These are phyloP conservation scores for Sorex araneus DNA, from an alignment of 2,113 vertebrate genomes.

Conservation along the genomic window DNA sequence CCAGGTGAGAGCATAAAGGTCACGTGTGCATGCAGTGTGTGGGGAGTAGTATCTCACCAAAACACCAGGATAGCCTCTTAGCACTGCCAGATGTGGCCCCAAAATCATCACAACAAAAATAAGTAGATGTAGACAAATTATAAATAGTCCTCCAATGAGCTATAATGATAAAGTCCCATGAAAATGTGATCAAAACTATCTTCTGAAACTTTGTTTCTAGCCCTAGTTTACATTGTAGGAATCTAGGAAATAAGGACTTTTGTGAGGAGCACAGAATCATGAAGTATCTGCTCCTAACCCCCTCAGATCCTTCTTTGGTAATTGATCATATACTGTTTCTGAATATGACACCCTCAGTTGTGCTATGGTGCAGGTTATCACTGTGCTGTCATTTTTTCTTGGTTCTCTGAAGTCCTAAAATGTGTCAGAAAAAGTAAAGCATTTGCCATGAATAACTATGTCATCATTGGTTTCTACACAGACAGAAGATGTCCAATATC, in stretches of 20 bases:
- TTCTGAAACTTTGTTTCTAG: conserved; percentile 40
- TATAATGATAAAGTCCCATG: conserved; percentile 28
- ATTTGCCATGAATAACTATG: not conserved
- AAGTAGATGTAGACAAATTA: not conserved
- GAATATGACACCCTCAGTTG: not conserved
- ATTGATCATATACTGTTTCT: not conserved
- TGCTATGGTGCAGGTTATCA: not conserved
- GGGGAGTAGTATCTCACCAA: no score
- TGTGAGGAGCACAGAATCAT: conserved; percentile 12
- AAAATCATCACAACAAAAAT: no score
- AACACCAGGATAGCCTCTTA: no score
- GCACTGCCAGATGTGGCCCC: no score
- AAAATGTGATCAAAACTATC: not conserved
- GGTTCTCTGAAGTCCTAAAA: not conserved
- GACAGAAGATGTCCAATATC: not conserved
- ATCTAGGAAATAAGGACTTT: conserved; percentile 28
- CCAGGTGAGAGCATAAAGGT: no score
- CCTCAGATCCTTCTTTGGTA: conserved; percentile 30
- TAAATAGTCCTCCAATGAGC: not conserved
- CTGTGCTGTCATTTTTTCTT: conserved; percentile 6
- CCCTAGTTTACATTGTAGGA: not conserved
- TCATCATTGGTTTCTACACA: not conserved
- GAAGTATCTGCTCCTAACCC: not conserved
- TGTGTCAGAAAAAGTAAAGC: not conserved
- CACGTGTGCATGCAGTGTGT: no score